Evolutionary conservation across 2,888 invertebrate genomes (phyloP), one percentile per base, ranked within the genome.

Genomic region (Charanyca ferruginea): DNA sequence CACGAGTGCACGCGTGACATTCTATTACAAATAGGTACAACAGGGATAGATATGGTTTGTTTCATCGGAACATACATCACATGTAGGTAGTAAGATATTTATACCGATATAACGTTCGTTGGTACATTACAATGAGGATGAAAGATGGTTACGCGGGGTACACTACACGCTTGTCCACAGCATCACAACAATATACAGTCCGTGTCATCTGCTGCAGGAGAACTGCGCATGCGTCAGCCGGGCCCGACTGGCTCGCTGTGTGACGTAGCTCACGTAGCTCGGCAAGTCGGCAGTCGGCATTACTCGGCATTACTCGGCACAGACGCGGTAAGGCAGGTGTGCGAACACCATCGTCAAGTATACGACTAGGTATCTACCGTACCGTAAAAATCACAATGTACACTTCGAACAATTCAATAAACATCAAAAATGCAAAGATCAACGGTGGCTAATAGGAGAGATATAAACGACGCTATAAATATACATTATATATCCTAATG

Each of bases 391-490:
- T 85, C 85, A 89, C 87, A 87, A 85, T 70, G 53, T 82, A 86
- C 85, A 87, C 76, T 78, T 85, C 83, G 89, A 90, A 92, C 91
- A 85, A 87, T 88, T 90, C 86, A 91, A 93, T 92, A 94, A 92
- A 94, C 89, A 92, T 94, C 90, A 85, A 92, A 93, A 94, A 91
- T 92, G 90, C 93, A 90, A 89, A 89, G 87, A 75, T 92, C 90
- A 92, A 93, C 93, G 88, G 88, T 90, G 88, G 92, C 91, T 90
- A 91, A 87, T 91, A 91, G 90, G 90, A 91, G 89, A 92, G 86
- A 90, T 93, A 93, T 89, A 93, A 92, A 93, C 90, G 90, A 91
- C 89, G 86, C 92, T 93, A 92, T 90, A 93, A 93, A 92, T 93
- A 89, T 88, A 87, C 66, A 81, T 72, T 74, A 73, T 81, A 84